Evolutionary conservation across 2,888 invertebrate genomes (phyloP).

Genomic region (Linnaemya tessellans): DNA sequence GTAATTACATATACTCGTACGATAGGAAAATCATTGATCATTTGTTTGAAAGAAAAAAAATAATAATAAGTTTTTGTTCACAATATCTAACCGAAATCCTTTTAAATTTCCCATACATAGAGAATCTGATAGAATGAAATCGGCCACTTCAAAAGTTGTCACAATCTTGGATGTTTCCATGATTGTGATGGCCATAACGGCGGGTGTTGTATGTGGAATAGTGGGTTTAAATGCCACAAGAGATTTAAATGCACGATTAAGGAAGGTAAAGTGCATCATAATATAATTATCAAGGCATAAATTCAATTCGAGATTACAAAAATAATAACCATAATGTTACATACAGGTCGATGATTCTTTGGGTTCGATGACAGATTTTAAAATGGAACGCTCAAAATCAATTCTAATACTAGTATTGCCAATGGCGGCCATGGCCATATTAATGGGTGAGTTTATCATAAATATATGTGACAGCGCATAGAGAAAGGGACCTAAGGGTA

Average conservation of each 20-base stretch:
- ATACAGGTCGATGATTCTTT: slow-evolving; percentile 81
- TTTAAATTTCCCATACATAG: slow-evolving; percentile 76
- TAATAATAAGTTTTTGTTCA: no score
- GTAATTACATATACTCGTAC: slow-evolving; percentile 51
- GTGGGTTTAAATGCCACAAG: slow-evolving; percentile 79
- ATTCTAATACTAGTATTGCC: slow-evolving; percentile 76
- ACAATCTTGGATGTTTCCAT: slow-evolving; percentile 82
- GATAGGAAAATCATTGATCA: no score
- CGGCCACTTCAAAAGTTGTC: slow-evolving; percentile 83
- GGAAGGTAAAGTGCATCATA: slow-evolving; percentile 76
- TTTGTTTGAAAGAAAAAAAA: no score
- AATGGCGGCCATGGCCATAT: slow-evolving; percentile 76
- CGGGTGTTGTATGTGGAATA: slow-evolving; percentile 81
- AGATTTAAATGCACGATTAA: slow-evolving; percentile 79
- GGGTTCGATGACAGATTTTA: slow-evolving; percentile 77
- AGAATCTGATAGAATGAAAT: slow-evolving; percentile 83
- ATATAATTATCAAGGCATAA: neutral
- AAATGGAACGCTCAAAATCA: slow-evolving; percentile 79
- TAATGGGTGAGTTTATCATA: slow-evolving; percentile 77
- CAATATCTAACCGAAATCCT: no score
- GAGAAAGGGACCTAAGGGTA: no score
- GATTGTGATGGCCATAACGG: slow-evolving; percentile 80
- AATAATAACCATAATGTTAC: neutral
- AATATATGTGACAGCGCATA: no score
- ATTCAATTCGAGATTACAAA: neutral